These are phyloP conservation scores for Timema podura DNA, from an alignment of 2,888 invertebrate genomes.

Conservation along the genomic window DNA sequence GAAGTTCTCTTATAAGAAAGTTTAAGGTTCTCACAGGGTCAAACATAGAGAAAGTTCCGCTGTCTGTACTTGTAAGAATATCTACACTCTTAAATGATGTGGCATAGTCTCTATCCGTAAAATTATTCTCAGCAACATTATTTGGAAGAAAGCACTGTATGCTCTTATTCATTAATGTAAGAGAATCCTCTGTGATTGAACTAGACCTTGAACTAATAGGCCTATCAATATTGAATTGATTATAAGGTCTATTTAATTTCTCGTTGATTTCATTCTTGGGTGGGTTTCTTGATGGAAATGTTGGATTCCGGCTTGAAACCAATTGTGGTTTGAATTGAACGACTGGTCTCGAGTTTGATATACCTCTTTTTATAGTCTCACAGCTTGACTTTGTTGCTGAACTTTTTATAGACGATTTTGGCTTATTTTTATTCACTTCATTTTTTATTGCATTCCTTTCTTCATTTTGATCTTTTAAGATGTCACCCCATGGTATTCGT, in stretches of 20 bases:
- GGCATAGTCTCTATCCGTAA: too few species aligned
- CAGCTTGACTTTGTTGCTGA: too few species aligned
- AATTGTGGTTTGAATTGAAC: too few species aligned
- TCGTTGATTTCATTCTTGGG: background rate
- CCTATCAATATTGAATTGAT: background rate
- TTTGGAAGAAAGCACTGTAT: slow-evolving; percentile 6
- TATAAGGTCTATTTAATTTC: background rate
- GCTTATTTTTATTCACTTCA: too few species aligned
- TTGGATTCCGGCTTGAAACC: too few species aligned
- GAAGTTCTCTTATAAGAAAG: slow-evolving; percentile 12
- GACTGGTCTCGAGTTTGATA: too few species aligned
- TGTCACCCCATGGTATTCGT: background rate
- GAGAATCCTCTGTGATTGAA: background rate
- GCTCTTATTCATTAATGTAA: background rate
- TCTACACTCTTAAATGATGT: background rate
- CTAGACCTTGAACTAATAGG: background rate
- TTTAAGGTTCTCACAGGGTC: slow-evolving; percentile 16
- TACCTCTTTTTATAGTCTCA: too few species aligned
- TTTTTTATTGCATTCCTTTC: background rate
- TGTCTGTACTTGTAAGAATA: background rate
- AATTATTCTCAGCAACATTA: background rate
- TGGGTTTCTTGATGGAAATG: too few species aligned
- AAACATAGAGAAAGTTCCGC: slow-evolving; percentile 7
- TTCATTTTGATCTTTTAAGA: slow-evolving; percentile 11
- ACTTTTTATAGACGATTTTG: too few species aligned